These are phyloP conservation scores for Petrocephalus schoutedeni DNA, from an alignment of 2,797 vertebrate genomes.

Conservation along the genomic window DNA sequence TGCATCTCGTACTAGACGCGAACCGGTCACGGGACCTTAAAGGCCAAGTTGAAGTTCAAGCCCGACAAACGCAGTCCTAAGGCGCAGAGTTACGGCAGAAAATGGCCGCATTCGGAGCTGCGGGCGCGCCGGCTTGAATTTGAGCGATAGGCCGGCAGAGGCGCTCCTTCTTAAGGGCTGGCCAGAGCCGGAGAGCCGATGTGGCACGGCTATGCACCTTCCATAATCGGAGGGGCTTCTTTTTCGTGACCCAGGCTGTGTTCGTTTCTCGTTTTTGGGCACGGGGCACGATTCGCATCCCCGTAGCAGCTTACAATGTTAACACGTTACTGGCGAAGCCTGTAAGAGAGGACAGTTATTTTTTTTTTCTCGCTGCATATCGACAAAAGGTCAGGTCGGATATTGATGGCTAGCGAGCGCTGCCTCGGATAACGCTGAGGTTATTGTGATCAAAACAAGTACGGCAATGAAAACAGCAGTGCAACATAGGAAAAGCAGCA, in stretches of 20 bases:
- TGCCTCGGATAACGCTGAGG: background rate
- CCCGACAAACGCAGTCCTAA: conserved; percentile 29
- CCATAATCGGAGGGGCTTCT: background rate
- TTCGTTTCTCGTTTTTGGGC: background rate
- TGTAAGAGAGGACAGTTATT: background rate
- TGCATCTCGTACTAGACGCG: too few species aligned
- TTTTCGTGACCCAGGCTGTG: background rate
- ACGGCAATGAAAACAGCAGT: background rate
- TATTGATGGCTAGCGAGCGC: background rate
- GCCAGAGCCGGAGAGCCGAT: conserved; percentile 30
- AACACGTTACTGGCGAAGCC: background rate
- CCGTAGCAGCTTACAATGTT: background rate
- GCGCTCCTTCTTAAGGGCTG: conserved; percentile 44
- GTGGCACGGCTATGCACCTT: conserved; percentile 12
- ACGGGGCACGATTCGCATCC: background rate
- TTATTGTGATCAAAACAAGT: background rate
- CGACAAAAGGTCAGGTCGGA: conserved; percentile 4
- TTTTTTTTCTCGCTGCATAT: background rate
- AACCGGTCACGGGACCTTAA: conserved; percentile 19
- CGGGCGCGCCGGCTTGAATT: conserved; percentile 64
- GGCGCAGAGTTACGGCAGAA: conserved; percentile 57
- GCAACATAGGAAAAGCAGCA: background rate
- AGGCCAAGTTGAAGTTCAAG: conserved; percentile 47
- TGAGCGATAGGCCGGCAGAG: conserved; percentile 57
- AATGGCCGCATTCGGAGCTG: conserved; percentile 70